phyloP scores from a whole-genome alignment of 2,888 invertebrate genomes.

The Dioctria rufipes region DNA sequence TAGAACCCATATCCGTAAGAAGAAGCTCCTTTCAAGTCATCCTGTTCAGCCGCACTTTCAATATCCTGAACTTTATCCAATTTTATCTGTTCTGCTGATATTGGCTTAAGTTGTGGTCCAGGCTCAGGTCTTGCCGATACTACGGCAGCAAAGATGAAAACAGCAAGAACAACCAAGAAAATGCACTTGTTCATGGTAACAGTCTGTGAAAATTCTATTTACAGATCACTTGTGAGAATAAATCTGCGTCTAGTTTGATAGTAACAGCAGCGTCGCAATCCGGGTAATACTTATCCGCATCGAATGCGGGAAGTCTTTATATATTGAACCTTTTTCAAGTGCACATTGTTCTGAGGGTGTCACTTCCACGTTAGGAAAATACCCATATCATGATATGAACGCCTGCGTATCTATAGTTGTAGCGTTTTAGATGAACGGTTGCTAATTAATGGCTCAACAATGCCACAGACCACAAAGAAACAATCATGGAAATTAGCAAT shows the following conservation, averaged over 20 bases:
- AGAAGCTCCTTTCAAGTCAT: conserved; percentile 67
- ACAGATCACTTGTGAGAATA: neutral
- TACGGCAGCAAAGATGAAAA: neutral
- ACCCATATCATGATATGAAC: neutral
- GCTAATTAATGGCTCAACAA: conserved; percentile 49
- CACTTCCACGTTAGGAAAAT: conserved; percentile 6
- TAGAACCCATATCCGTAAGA: conserved; percentile 69
- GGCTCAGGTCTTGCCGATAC: conserved; percentile 21
- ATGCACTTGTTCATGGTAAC: conserved; percentile 16
- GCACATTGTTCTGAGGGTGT: conserved; percentile 36
- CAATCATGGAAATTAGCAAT: conserved; percentile 43
- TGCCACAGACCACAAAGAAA: conserved; percentile 47
- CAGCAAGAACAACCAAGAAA: conserved; percentile 9
- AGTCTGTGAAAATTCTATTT: neutral
- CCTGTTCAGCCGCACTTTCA: conserved; percentile 63
- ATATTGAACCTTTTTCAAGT: conserved; percentile 44
- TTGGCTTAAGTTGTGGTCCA: neutral
- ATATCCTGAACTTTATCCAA: conserved; percentile 53
- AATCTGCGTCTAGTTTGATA: neutral
- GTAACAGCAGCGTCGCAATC: conserved; percentile 12
- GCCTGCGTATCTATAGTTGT: neutral
- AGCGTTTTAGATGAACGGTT: conserved; percentile 39
- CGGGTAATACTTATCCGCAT: conserved; percentile 9
- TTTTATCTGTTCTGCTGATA: neutral
- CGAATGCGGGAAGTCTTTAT: conserved; percentile 32